Evolutionary conservation across 2,113 vertebrate genomes (phyloP).

Genomic region (Nanorana parkeri): DNA sequence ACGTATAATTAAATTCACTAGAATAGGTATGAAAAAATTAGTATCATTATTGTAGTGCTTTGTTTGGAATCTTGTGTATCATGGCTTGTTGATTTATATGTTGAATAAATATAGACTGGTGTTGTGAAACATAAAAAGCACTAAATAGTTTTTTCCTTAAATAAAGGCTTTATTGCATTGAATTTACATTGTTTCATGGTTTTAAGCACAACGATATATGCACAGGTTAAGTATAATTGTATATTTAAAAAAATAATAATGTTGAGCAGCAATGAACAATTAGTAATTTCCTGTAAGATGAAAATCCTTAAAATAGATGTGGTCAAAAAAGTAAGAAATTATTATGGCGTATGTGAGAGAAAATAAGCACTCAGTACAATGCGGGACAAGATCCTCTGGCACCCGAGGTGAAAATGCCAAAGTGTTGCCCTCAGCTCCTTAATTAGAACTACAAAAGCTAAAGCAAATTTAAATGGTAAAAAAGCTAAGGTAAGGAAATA

Average conservation of each 20-base stretch:
- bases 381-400: no score
- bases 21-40: slow-evolving; percentile 54
- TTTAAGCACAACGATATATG: background rate
- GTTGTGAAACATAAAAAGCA: slow-evolving; percentile 41
- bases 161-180: background rate
- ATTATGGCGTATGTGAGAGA: background rate
- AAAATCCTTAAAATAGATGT: background rate
- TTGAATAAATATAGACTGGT: slow-evolving; percentile 50
- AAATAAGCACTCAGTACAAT: no score
- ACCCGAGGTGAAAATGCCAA: no score
- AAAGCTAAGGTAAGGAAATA: no score
- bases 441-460: no score
- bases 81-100: slow-evolving; percentile 52
- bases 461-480: no score
- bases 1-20: slow-evolving; percentile 55
- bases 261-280: background rate
- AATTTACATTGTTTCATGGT: background rate
- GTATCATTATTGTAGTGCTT: slow-evolving; percentile 53
- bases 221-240: background rate
- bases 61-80: slow-evolving; percentile 49
- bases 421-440: no score
- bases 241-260: background rate
- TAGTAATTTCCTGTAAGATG: background rate
- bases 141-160: slow-evolving; percentile 15
- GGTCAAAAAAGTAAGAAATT: background rate